Conservation (phyloP, 1,140 invertebrate species). For the Manduca sexta region DNA sequence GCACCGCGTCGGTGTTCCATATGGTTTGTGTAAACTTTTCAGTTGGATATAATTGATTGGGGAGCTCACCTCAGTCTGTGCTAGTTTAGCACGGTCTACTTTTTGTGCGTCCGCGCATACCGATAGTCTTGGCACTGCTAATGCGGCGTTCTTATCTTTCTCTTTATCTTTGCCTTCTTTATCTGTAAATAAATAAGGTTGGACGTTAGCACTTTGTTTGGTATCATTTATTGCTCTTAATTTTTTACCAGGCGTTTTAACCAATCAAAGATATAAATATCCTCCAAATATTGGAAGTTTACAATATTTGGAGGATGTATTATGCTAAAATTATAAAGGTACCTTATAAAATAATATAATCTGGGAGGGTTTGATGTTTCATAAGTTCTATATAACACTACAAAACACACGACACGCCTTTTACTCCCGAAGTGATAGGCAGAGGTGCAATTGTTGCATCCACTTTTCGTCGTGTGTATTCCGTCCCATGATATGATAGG, state of each 20-base stretch:
- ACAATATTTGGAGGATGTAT: too few relatives aligned
- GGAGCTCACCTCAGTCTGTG: slow-evolving; percentile 87
- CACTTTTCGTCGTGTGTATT: too few relatives aligned
- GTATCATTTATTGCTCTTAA: neutral
- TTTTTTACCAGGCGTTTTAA: neutral
- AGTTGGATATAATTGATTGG: neutral
- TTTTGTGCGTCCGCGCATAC: slow-evolving; percentile 95
- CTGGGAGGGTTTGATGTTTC: too few relatives aligned
- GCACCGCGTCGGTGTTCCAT: too few relatives aligned
- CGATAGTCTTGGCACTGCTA: slow-evolving; percentile 89
- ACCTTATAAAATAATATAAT: too few relatives aligned
- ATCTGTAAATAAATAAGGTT: slow-evolving; percentile 69
- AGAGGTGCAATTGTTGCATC: too few relatives aligned
- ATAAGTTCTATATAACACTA: too few relatives aligned
- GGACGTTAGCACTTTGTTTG: neutral
- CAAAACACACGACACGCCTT: too few relatives aligned
- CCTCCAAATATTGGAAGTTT: neutral
- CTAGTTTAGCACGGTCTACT: slow-evolving; percentile 91
- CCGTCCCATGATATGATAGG: too few relatives aligned
- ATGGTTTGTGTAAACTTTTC: neutral
- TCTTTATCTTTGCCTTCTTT: slow-evolving; percentile 87
- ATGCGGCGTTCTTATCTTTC: slow-evolving; percentile 82
- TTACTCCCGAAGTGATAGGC: too few relatives aligned
- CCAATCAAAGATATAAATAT: neutral
- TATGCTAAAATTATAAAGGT: too few relatives aligned